Conservation (phyloP, 2,797 vertebrate genomes). For the Platalea minor region DNA sequence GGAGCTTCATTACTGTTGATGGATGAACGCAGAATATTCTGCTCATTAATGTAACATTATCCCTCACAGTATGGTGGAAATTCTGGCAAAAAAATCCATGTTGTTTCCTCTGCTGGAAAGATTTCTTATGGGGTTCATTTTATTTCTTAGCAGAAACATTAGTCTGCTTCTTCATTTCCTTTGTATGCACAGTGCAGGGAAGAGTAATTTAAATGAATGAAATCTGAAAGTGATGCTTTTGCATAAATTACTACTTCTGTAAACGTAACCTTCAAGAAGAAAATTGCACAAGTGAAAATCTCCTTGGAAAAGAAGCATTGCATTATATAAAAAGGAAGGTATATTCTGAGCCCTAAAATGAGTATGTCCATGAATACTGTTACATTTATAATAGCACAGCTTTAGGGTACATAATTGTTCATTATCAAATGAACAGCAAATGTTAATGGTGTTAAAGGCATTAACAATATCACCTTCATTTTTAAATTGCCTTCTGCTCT, state of each 20-base stretch:
- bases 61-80: background rate
- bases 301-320: background rate
- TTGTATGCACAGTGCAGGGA: background rate
- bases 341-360: background rate
- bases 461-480: background rate
- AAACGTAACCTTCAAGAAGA: background rate
- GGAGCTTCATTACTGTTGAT: background rate
- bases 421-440: background rate
- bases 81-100: background rate
- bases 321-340: background rate
- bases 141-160: constrained; percentile 9
- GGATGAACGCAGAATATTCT: constrained; percentile 19
- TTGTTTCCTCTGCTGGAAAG: background rate
- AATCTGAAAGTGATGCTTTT: constrained; percentile 11
- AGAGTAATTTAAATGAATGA: constrained; percentile 6
- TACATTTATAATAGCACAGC: background rate
- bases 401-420: background rate
- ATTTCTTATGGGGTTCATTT: constrained; percentile 20
- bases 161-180: constrained; percentile 2
- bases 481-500: background rate
- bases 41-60: constrained; percentile 19
- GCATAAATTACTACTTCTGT: background rate
- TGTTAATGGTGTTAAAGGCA: background rate
- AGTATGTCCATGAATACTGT: background rate
- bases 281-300: background rate